phyloP scores from a whole-genome alignment of 2,113 vertebrate genomes.

The Serinus canaria region DNA sequence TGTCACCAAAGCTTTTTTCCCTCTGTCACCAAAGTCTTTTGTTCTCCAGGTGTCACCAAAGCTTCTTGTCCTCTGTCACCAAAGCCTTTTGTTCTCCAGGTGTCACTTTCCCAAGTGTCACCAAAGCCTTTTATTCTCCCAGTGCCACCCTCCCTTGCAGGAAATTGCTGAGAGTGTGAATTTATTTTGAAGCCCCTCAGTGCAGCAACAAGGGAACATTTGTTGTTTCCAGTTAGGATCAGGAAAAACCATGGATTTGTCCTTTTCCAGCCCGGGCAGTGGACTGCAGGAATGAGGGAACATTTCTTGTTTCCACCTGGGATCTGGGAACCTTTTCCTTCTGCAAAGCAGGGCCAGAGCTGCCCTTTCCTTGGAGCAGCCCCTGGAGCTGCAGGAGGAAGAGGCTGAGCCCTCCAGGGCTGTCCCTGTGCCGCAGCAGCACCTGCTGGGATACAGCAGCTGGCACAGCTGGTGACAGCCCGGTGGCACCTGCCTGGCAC shows the following conservation, averaged over 20 bases:
- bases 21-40: not conserved
- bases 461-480: not conserved
- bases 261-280: not conserved
- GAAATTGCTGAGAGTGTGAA: not conserved
- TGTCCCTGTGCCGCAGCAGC: conserved; percentile 57
- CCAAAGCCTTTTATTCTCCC: not conserved
- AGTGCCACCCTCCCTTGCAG: not conserved
- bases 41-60: too few species aligned
- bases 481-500: not conserved
- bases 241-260: not conserved
- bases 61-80: not conserved
- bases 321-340: not conserved
- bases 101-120: not conserved
- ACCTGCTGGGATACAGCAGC: conserved; percentile 46
- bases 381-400: not conserved
- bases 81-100: not conserved
- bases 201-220: not conserved
- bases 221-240: not conserved
- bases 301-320: not conserved
- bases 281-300: not conserved
- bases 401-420: not conserved
- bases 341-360: not conserved
- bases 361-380: not conserved
- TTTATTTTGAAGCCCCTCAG: not conserved
- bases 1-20: too few species aligned